A percentile compares a stretch with the other conserved stretches of the same genome.
Evolutionary conservation across 2,888 invertebrate genomes (phyloP).

Genomic region (Odiellus spinosus): DNA sequence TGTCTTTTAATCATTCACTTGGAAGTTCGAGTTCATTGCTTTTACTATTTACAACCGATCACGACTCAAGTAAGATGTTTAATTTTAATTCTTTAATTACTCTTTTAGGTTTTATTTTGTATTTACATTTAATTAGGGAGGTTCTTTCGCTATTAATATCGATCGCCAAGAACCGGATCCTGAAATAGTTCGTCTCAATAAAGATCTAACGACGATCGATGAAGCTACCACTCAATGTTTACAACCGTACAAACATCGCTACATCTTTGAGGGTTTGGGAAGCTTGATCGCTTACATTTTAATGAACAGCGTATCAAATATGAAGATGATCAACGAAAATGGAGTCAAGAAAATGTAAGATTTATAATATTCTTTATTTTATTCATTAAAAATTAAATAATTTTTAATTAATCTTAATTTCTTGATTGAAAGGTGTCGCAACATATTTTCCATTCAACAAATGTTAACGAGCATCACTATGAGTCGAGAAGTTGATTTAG

Average conservation of each 20-base stretch:
- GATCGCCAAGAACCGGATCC: constrained; percentile 60
- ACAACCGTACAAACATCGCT: constrained; percentile 61
- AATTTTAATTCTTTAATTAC: background rate
- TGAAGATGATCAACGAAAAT: constrained; percentile 60
- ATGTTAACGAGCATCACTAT: constrained; percentile 62
- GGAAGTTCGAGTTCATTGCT: constrained; percentile 86
- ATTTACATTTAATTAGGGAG: constrained; percentile 2
- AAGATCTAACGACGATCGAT: constrained; percentile 58
- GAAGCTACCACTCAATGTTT: constrained; percentile 57
- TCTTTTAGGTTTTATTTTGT: background rate
- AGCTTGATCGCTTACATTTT: constrained; percentile 61
- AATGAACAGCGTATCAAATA: constrained; percentile 60
- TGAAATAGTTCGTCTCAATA: constrained; percentile 57
- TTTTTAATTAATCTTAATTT: no score
- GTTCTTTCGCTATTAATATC: constrained; percentile 36
- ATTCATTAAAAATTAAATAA: no score
- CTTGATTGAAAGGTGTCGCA: constrained; percentile 42
- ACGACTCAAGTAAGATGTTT: constrained; percentile 27
- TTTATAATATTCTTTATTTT: no score
- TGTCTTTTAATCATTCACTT: constrained; percentile 80
- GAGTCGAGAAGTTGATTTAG: constrained; percentile 63
- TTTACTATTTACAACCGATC: constrained; percentile 65
- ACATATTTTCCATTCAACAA: constrained; percentile 68
- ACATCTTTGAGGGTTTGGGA: constrained; percentile 78
- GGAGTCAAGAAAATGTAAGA: constrained; percentile 58